Base-by-base conservation (phyloP, 2,797 vertebrate genomes). In the Pampus argenteus region DNA sequence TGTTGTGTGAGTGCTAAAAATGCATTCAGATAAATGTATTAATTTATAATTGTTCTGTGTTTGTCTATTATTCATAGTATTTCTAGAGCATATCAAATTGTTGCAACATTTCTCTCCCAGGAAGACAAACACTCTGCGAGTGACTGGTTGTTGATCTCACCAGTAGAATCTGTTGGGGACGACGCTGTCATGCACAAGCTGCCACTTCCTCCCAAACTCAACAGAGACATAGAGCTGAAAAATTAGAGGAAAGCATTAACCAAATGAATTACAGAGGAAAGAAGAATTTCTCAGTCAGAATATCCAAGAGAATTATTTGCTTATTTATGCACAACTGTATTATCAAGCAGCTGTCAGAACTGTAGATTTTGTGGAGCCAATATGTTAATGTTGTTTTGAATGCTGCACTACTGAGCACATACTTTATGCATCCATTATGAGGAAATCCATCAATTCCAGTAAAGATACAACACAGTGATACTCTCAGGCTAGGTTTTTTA, bases 91-190 rank as follows among this genome's bases (percentile, higher is more conserved):
- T n/a, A 34, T 70, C 18, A 63, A 77, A 78, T 71, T 38, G 52
- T 22, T 58, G 38, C 72, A 60, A 51, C 22, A 26, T 78, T 55
- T 71, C 20, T 57, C 49, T 56, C 42, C 26, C 14, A 29, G 26
- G 61, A 36, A 78, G 36, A 44, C 40, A 36, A 50, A 44, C 28
- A 4, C 14, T 50, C 25, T n/a, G 40, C 20, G 68, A 68, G 62
- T 65, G 64, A 81, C 8, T 47, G 63, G 55, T 25, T 51, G 64
- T 72, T 68, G 51, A 69, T 70, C 96, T 97, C 92, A 98, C 97
- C 97, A 98, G 89, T 98, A 98, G 94, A 98, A 98, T 82, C 97
- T 95, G 93, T 97, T 98, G 68, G 97, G 95, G 48, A 96, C 95
- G 51, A 98, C 95, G 17, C 82, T 89, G 74, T 97, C 95, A 0